Percentiles rank a stretch among this genome's conserved stretches.
These are phyloP conservation scores for Pseudochromis fuscus DNA, from an alignment of 2,797 vertebrate genomes.

Conservation along the genomic window DNA sequence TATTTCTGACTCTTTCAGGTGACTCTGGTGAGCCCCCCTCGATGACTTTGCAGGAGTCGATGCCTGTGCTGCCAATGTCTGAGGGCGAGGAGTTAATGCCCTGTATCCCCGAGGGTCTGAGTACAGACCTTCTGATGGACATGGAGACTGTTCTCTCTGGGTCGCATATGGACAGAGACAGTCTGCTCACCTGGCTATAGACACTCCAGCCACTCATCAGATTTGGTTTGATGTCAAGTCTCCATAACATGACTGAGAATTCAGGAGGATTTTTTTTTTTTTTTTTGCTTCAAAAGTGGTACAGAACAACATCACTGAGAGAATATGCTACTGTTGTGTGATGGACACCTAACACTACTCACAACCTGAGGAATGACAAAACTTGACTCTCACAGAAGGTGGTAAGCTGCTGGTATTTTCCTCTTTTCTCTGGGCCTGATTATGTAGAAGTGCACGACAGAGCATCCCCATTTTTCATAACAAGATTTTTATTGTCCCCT, in stretches of 20 bases:
- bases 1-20: constrained; percentile 75
- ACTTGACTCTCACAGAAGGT: constrained; percentile 42
- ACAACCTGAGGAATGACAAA: constrained; percentile 44
- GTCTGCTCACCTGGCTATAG: constrained; percentile 98
- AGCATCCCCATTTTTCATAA: constrained; percentile 34
- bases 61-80: constrained; percentile 86
- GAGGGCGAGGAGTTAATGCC: constrained; percentile 97
- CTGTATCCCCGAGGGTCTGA: constrained; percentile 94
- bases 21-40: constrained; percentile 89
- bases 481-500: constrained; percentile 34
- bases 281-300: constrained; percentile 61
- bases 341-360: constrained; percentile 66
- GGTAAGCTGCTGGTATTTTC: constrained; percentile 68
- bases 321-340: constrained; percentile 52
- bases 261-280: constrained; percentile 54
- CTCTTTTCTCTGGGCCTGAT: constrained; percentile 35
- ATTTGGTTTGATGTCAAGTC: constrained; percentile 44
- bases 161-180: constrained; percentile 97
- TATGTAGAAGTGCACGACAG: constrained; percentile 30
- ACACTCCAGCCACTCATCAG: constrained; percentile 38
- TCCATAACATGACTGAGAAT: constrained; percentile 60
- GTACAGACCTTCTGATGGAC: constrained; percentile 96
- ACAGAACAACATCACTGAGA: constrained; percentile 62
- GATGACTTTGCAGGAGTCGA: constrained; percentile 89
- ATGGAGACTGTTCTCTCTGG: constrained; percentile 96